Conservation (phyloP, 2,113 vertebrate species). For the Serilophus lunatus region DNA sequence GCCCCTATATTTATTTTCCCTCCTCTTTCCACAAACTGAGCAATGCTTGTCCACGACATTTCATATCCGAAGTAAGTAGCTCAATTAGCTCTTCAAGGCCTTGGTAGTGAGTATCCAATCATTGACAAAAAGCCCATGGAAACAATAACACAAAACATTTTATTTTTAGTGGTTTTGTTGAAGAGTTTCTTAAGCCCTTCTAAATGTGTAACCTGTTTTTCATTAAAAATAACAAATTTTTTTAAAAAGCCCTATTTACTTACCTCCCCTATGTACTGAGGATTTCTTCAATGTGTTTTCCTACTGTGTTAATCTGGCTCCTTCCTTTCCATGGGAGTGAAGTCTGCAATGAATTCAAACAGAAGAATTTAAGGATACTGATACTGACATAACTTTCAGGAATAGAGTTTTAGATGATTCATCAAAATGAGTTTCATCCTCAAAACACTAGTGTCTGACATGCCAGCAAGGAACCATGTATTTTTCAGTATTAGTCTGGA, state of each 20-base stretch:
- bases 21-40: neutral
- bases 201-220: neutral
- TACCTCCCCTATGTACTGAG: neutral
- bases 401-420: neutral
- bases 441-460: neutral
- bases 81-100: neutral
- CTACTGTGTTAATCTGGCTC: neutral
- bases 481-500: neutral
- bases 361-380: neutral
- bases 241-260: rapidly evolving
- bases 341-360: neutral
- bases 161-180: neutral
- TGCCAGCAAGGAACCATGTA: rapidly evolving
- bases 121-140: neutral
- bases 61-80: neutral
- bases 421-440: neutral
- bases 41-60: neutral
- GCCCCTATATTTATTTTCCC: neutral
- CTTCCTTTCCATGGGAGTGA: neutral
- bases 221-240: neutral
- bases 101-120: neutral
- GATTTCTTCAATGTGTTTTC: neutral
- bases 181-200: neutral
- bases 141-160: neutral
- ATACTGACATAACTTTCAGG: neutral